Evolutionary conservation across 2,113 vertebrate genomes (phyloP).

Genomic region (Spea multiplicata): DNA sequence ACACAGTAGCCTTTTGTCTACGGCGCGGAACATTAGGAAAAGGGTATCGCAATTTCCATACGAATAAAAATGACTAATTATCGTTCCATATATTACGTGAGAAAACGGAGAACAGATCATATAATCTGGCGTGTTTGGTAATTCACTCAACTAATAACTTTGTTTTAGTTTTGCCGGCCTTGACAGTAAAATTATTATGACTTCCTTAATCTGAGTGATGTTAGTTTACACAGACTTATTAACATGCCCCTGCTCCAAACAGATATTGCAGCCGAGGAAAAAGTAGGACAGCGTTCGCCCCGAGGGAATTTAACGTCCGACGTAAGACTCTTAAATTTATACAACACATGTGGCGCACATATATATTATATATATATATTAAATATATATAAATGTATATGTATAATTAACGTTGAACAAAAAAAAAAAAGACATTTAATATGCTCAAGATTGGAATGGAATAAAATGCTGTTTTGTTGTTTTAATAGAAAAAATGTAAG

Average conservation of each 20-base stretch:
- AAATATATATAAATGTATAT: slow-evolving; percentile 48
- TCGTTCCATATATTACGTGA: slow-evolving; percentile 9
- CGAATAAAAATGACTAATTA: slow-evolving; percentile 44
- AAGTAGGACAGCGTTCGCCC: slow-evolving; percentile 75
- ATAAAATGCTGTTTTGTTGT: background rate
- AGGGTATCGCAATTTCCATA: slow-evolving; percentile 11
- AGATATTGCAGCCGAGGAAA: slow-evolving; percentile 64
- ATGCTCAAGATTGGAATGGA: background rate
- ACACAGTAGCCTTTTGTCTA: slow-evolving; percentile 27
- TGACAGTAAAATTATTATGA: slow-evolving; percentile 56
- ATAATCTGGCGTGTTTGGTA: slow-evolving; percentile 15
- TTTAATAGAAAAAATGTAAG: background rate
- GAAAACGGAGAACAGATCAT: slow-evolving; percentile 15
- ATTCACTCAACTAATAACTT: slow-evolving; percentile 42
- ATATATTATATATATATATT: background rate
- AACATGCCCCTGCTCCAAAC: slow-evolving; percentile 65
- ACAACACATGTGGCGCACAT: slow-evolving; percentile 64
- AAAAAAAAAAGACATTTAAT: background rate
- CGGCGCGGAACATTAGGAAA: background rate
- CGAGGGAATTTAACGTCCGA: slow-evolving; percentile 71
- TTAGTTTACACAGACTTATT: slow-evolving; percentile 62
- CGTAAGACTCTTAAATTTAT: slow-evolving; percentile 70
- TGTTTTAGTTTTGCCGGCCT: slow-evolving; percentile 7
- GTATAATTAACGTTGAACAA: slow-evolving; percentile 15
- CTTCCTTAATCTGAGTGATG: slow-evolving; percentile 69